Conservation (phyloP, 92 coral and sea anemone species). For the Zoanthus solanderi region DNA sequence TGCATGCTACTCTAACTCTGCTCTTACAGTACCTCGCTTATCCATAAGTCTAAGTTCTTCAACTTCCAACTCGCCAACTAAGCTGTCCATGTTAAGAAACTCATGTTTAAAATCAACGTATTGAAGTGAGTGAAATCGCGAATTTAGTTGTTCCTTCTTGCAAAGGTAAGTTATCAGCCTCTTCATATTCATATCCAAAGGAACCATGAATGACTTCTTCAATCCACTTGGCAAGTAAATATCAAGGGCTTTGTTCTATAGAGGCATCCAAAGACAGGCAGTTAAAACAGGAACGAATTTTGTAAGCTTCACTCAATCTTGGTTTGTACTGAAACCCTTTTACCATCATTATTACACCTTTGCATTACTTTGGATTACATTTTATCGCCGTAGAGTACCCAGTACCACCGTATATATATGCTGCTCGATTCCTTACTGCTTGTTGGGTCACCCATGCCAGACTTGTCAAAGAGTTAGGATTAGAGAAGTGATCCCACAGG, state of each 20-base stretch:
- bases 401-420: too few relatives aligned
- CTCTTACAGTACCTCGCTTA: slow-evolving; percentile 62
- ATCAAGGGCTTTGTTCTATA: slow-evolving; percentile 67
- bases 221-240: slow-evolving; percentile 65
- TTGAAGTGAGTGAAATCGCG: slow-evolving; percentile 78
- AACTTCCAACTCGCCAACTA: slow-evolving; percentile 62
- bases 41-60: slow-evolving; percentile 75
- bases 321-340: too few relatives aligned
- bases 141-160: slow-evolving; percentile 68
- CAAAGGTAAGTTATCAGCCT: slow-evolving; percentile 64
- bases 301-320: background rate
- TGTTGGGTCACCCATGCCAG: too few relatives aligned
- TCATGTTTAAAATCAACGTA: slow-evolving; percentile 78
- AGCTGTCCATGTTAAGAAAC: slow-evolving; percentile 59
- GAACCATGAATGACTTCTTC: slow-evolving; percentile 63
- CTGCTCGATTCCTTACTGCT: too few relatives aligned
- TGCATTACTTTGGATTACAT: too few relatives aligned
- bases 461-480: too few relatives aligned
- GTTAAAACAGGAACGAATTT: background rate
- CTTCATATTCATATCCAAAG: slow-evolving; percentile 70
- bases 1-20: too few relatives aligned
- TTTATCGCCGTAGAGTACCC: too few relatives aligned
- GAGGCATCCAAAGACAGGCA: too few relatives aligned
- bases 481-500: too few relatives aligned
- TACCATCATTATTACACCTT: too few relatives aligned